A percentile compares a stretch with the other conserved stretches of the same genome.
These are phyloP conservation scores for Hyperoplus lanceolatus DNA, from an alignment of 2,797 vertebrate genomes.

Conservation along the genomic window DNA sequence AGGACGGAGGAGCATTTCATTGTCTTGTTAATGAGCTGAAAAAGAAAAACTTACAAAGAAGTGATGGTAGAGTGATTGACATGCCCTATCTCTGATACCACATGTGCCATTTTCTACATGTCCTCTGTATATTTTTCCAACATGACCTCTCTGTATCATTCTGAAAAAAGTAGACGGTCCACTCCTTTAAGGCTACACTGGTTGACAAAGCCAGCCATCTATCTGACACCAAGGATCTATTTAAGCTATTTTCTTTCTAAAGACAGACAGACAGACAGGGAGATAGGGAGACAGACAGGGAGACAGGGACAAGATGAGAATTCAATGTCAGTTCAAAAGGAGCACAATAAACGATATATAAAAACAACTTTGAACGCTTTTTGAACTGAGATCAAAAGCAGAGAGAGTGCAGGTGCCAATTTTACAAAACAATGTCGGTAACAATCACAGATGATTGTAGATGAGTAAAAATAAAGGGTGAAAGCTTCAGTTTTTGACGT, in stretches of 20 bases:
- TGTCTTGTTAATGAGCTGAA: constrained; percentile 66
- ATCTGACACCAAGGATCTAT: constrained; percentile 38
- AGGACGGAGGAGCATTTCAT: constrained; percentile 40
- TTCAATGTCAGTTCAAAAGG: constrained; percentile 32
- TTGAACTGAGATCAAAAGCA: constrained; percentile 11
- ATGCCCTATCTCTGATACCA: constrained; percentile 28
- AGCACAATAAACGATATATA: background rate
- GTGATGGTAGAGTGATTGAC: constrained; percentile 19
- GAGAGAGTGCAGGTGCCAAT: constrained; percentile 18
- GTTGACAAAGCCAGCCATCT: constrained; percentile 49
- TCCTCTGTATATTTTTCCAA: constrained; percentile 12
- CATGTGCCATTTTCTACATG: constrained; percentile 18
- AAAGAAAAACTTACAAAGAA: constrained; percentile 13
- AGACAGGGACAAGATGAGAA: constrained; percentile 6
- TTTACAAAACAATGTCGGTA: constrained; percentile 27
- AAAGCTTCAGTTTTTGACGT: constrained; percentile 37
- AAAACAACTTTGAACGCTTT: constrained; percentile 9
- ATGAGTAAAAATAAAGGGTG: background rate
- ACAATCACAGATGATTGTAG: constrained; percentile 33
- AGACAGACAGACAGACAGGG: constrained; percentile 33
- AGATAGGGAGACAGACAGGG: constrained; percentile 20
- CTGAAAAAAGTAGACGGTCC: constrained; percentile 24
- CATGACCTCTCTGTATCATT: constrained; percentile 10
- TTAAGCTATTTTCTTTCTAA: constrained; percentile 5
- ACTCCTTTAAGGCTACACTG: constrained; percentile 23